Percentiles rank a stretch among this genome's conserved stretches.
Evolutionary conservation across 2,888 invertebrate species (phyloP).

Genomic region (Anaspis maculata): DNA sequence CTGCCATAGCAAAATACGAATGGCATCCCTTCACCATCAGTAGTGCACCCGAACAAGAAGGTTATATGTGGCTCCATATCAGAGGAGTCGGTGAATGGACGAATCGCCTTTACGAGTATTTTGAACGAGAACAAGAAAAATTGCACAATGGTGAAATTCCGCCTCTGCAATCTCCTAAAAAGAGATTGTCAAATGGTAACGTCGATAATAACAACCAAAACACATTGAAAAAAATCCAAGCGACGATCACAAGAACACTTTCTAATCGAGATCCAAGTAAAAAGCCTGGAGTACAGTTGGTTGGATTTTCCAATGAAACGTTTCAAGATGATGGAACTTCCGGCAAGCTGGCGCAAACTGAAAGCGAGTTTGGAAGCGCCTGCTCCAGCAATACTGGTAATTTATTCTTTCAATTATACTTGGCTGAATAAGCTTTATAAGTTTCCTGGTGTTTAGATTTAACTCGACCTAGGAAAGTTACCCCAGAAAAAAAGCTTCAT

Average conservation of each 20-base stretch:
- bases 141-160: constrained; percentile 57
- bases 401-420: no score
- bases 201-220: constrained; percentile 30
- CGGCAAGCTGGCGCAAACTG: constrained; percentile 22
- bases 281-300: constrained; percentile 33
- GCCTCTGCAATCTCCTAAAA: constrained; percentile 33
- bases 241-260: constrained; percentile 45
- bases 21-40: constrained; percentile 98
- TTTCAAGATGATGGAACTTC: constrained; percentile 31
- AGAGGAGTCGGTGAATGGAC: constrained; percentile 94
- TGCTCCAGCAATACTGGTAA: constrained; percentile 35
- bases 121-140: constrained; percentile 71
- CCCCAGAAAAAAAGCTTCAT: constrained; percentile 44
- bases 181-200: constrained; percentile 25
- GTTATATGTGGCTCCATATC: constrained; percentile 88
- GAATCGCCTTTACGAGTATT: constrained; percentile 75
- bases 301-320: constrained; percentile 37
- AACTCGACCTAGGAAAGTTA: constrained; percentile 31
- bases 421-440: no score
- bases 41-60: constrained; percentile 89
- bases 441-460: no score
- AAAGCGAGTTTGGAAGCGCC: constrained; percentile 28
- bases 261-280: constrained; percentile 41
- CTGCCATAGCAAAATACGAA: constrained; percentile 84
- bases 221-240: constrained; percentile 37